Percentiles rank a stretch among this genome's conserved stretches.
These are phyloP conservation scores for Tapirus terrestris DNA, from an alignment of 2,113 vertebrate genomes.

Conservation along the genomic window DNA sequence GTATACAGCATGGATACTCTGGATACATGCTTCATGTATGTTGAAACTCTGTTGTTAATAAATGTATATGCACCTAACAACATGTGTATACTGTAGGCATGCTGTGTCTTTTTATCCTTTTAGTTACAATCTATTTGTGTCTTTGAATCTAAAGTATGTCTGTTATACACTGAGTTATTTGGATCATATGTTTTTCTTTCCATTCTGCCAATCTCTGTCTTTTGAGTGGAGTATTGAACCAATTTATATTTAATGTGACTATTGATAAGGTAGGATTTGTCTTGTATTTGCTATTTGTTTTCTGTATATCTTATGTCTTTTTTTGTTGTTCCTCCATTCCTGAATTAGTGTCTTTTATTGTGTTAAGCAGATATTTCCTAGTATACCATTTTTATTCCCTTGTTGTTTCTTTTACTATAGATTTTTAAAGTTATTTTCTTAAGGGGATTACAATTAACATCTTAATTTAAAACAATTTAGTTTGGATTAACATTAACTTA, in stretches of 20 bases:
- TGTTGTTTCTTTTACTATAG: background rate
- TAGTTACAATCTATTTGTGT: background rate
- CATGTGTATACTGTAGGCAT: background rate
- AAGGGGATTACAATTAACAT: background rate
- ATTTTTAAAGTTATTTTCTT: background rate
- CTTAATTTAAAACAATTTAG: background rate
- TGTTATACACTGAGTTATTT: background rate
- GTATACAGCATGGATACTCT: too few relatives aligned
- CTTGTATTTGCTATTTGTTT: background rate
- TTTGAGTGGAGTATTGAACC: background rate
- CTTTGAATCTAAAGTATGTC: background rate
- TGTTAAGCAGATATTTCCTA: background rate
- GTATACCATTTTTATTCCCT: background rate
- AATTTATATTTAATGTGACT: background rate
- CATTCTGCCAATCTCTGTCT: background rate
- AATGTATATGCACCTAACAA: too few relatives aligned
- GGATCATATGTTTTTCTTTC: background rate
- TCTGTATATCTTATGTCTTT: background rate
- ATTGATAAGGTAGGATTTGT: background rate
- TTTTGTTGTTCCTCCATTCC: background rate
- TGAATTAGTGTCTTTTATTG: background rate
- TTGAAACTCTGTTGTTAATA: too few relatives aligned
- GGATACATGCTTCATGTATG: too few relatives aligned
- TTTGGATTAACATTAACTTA: background rate
- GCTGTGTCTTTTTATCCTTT: background rate